A percentile compares a stretch with the other conserved stretches of the same genome.
Evolutionary conservation across 1,140 invertebrate species (phyloP).

Genomic region (Drosophila gunungcola): DNA sequence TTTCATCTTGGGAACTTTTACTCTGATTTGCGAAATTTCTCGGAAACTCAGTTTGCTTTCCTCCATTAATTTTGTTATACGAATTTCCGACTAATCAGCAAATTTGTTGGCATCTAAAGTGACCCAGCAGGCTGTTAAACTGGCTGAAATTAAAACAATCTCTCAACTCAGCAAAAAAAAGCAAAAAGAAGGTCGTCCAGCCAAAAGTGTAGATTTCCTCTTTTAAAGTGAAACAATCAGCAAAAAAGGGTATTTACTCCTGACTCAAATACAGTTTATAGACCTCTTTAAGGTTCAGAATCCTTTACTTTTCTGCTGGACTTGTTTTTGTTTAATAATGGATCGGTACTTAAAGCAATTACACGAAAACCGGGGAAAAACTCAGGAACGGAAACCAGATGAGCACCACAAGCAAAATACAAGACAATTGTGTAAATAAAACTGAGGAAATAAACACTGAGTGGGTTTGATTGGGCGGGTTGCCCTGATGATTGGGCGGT

Average conservation of each 20-base stretch:
- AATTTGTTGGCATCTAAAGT: slow-evolving; percentile 40
- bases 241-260: neutral
- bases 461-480: slow-evolving; percentile 29
- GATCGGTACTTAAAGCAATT: slow-evolving; percentile 36
- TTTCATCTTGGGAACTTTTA: slow-evolving; percentile 16
- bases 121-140: slow-evolving; percentile 7
- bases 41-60: slow-evolving; percentile 20
- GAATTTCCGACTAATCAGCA: slow-evolving; percentile 46
- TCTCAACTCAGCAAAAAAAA: slow-evolving; percentile 12
- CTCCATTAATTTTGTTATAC: neutral
- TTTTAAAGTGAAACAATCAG: no score
- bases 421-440: slow-evolving; percentile 59
- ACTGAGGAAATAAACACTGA: slow-evolving; percentile 37
- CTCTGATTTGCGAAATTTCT: slow-evolving; percentile 14
- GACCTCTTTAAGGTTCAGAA: slow-evolving; percentile 25
- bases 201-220: neutral
- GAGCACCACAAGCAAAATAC: slow-evolving; percentile 21
- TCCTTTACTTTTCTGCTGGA: slow-evolving; percentile 9
- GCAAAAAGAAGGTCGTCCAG: slow-evolving; percentile 4
- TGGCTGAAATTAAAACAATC: slow-evolving; percentile 32
- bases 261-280: slow-evolving; percentile 20
- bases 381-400: slow-evolving; percentile 9
- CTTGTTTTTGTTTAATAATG: slow-evolving; percentile 21
- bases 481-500: slow-evolving; percentile 12
- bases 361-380: slow-evolving; percentile 22